Percentiles rank a stretch among this genome's conserved stretches.
These are phyloP conservation scores for Porites australiensis DNA, from an alignment of 64 coral and sea anemone genomes.

Conservation along the genomic window DNA sequence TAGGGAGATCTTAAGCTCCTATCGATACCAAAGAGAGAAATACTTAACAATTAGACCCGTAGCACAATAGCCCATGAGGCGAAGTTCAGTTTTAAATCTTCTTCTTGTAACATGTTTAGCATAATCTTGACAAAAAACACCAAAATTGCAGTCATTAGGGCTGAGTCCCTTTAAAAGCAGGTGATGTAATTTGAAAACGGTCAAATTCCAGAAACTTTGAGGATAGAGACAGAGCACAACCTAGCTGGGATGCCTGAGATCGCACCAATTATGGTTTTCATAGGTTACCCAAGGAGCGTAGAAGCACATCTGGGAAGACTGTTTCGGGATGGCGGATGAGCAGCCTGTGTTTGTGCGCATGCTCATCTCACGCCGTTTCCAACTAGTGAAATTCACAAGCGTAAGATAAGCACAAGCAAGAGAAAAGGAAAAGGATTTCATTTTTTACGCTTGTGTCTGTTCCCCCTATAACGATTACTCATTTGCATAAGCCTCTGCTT, in stretches of 20 bases:
- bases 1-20: conserved; percentile 14
- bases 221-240: too few relatives aligned
- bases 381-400: neutral
- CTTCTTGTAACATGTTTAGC: too few relatives aligned
- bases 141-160: too few relatives aligned
- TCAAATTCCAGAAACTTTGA: too few relatives aligned
- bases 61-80: neutral
- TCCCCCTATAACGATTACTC: neutral
- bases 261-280: too few relatives aligned
- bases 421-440: neutral
- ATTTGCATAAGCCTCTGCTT: too few relatives aligned
- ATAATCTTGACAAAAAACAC: too few relatives aligned
- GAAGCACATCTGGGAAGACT: neutral
- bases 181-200: too few relatives aligned
- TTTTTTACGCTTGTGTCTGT: neutral
- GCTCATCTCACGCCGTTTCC: neutral
- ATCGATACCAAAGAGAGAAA: neutral
- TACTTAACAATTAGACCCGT: neutral
- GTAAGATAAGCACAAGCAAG: neutral
- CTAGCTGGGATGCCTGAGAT: too few relatives aligned
- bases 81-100: too few relatives aligned
- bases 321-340: neutral
- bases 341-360: neutral
- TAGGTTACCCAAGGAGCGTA: too few relatives aligned
- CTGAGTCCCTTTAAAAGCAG: too few relatives aligned